Evolutionary conservation across 1,140 invertebrate species (phyloP), one percentile per base, ranked within the genome.

Genomic region (Drosophila erecta): DNA sequence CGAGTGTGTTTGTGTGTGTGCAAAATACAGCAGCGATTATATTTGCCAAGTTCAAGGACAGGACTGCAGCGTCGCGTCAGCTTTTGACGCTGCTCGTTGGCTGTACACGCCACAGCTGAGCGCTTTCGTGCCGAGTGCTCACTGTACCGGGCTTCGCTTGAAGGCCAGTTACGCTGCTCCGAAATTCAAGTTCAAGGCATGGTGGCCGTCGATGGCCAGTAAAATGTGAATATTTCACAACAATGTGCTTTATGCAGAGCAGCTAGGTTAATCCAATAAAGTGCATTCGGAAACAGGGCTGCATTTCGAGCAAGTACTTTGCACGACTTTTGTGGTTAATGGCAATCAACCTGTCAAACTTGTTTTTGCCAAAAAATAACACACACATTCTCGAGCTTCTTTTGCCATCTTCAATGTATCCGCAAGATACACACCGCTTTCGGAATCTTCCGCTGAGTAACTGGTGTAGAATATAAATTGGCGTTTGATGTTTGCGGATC

Each of bases 1-100:
- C 22, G 59, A 37, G 43, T 59, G 67, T 74, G 51, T 46, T 37
- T 55, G 15, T 44, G 43, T 14, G 41, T 15, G 20, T 41, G 22
- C n/a, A 41, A 46, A 40, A 53, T 59, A 69, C 14, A 40, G 22
- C 47, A 56, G 22, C 27, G 72, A 65, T 54, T 58, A 56, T 55
- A 51, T 85, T 81, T 81, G 62, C 64, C 77, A 85, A 85, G 81
- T 85, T 85, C 81, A 85, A 85, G 81, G 81, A 85, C 81, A 85
- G 75, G 72, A 55, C 59, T 85, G 81, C 76, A 65, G 62, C 60
- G 72, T 41, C 40, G 51, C 65, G 73, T 59, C 58, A 49, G 30
- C 46, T 67, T 81, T 85, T 74, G 81, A 85, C 81, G 81, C 76
- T 46, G 55, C 50, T 38, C 50, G 76, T 54, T 76, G 80, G 80